Conservation (phyloP, 92 coral and sea anemone species). For the Muricea muricata region DNA sequence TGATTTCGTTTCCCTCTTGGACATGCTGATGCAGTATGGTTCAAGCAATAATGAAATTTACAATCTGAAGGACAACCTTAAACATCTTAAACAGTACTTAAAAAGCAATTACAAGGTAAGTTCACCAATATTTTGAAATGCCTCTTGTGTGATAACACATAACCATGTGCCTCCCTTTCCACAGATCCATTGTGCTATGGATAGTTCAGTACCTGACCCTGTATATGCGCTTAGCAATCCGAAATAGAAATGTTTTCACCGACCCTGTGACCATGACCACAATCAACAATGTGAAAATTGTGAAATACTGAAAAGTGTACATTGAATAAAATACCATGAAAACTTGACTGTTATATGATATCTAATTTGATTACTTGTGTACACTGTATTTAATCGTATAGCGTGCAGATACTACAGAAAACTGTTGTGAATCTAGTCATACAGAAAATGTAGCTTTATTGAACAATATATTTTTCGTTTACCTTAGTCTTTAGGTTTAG, state of each 20-base stretch:
- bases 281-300: slow-evolving; percentile 45
- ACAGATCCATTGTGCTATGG: slow-evolving; percentile 50
- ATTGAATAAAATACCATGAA: neutral
- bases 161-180: slow-evolving; percentile 23
- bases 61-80: slow-evolving; percentile 42
- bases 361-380: no score
- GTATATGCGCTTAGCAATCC: slow-evolving; percentile 49
- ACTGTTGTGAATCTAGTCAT: neutral
- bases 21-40: slow-evolving; percentile 39
- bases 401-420: neutral
- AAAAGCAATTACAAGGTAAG: slow-evolving; percentile 62
- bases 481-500: slow-evolving; percentile 34
- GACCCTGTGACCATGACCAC: slow-evolving; percentile 43
- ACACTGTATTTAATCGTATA: neutral
- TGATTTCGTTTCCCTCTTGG: slow-evolving; percentile 22
- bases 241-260: slow-evolving; percentile 23
- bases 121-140: neutral
- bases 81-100: slow-evolving; percentile 44
- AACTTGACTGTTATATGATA: neutral
- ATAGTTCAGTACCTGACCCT: slow-evolving; percentile 47
- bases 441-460: no score
- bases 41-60: neutral
- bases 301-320: slow-evolving; percentile 40
- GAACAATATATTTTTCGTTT: neutral
- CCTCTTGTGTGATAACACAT: slow-evolving; percentile 26